Base-by-base conservation (phyloP, 1,140 invertebrate genomes). In the Aphidius gifuensis region DNA sequence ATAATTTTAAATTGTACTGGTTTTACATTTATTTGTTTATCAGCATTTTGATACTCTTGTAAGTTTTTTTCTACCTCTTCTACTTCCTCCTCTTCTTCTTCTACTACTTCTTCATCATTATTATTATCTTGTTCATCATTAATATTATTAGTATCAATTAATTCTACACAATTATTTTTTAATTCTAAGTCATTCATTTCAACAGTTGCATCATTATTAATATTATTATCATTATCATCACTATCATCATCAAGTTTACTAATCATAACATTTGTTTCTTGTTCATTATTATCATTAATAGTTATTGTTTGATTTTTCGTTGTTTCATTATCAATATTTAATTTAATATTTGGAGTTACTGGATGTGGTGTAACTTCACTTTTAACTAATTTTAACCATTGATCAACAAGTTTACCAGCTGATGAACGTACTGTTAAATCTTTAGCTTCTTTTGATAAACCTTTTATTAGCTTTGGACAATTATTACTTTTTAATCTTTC, bases 391-490 rank as follows among this genome's bases (percentile, higher is more conserved):
- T 90, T 90, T 68, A 95, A 83, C 94, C 94, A 97, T 76, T 92
- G 89, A 68, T 93, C 89, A n/a, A 96, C 93, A 48, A 96, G 81
- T 71, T 89, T 87, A 56, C 86, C 85, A 16, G 93, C 92, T 63
- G 94, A 75, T 50, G 84, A 79, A 70, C 87, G 84, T 39, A 92
- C 88, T 71, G 82, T 88, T 81, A 88, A 86, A 74, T 91, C 85
- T 70, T 87, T 87, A 54, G 87, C 88, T 70, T 91, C 88, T 71
- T 93, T 94, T 9, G 92, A 92, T 5, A 97, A 80, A 32, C 88
- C 88, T 80, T 97, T 97, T 23, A 97, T 90, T 45, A 95, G 81
- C 80, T 95, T 95, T 3, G 94, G 93, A 68, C 92, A 90, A 68
- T 90, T 92, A 75, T 97, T 97, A 65, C 91, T 88, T 77, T 95